Conservation (phyloP, 2,888 invertebrate genomes). For the Cosmia trapezina region DNA sequence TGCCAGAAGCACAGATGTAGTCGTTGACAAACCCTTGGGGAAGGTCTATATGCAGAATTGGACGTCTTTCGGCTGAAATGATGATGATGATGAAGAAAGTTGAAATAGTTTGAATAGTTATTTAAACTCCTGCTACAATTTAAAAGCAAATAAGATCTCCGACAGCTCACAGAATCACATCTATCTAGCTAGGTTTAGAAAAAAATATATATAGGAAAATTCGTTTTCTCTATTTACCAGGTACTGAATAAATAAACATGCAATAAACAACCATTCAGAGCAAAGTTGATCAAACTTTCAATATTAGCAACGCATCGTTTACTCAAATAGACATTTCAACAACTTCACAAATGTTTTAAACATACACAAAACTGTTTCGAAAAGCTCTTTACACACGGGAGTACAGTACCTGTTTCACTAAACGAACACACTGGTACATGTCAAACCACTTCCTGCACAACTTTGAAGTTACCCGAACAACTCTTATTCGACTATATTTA, state of each 20-base stretch:
- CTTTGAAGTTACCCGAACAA: slow-evolving; percentile 43
- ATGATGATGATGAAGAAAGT: no score
- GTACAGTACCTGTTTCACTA: slow-evolving; percentile 49
- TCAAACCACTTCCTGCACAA: slow-evolving; percentile 46
- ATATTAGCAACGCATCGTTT: slow-evolving; percentile 52
- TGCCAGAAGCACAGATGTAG: not conserved
- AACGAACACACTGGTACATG: slow-evolving; percentile 52
- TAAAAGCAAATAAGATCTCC: slow-evolving; percentile 6
- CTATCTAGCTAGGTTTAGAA: no score
- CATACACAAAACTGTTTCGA: slow-evolving; percentile 42
- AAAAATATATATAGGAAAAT: no score
- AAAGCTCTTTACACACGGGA: slow-evolving; percentile 49
- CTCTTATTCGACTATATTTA: slow-evolving; percentile 62
- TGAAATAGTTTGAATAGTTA: no score
- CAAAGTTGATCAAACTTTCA: slow-evolving; percentile 41
- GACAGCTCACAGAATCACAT: slow-evolving; percentile 2
- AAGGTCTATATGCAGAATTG: no score
- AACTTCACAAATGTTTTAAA: slow-evolving; percentile 55
- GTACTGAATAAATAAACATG: slow-evolving; percentile 9
- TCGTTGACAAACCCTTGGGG: not conserved
- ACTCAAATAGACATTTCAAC: slow-evolving; percentile 25
- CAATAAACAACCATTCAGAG: slow-evolving; percentile 19
- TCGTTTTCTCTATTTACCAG: no score
- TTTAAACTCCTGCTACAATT: slow-evolving; percentile 18
- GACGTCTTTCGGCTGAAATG: not conserved